phyloP scores from a whole-genome alignment of 1,140 invertebrate species.

The Drosophila nigromelanica region DNA sequence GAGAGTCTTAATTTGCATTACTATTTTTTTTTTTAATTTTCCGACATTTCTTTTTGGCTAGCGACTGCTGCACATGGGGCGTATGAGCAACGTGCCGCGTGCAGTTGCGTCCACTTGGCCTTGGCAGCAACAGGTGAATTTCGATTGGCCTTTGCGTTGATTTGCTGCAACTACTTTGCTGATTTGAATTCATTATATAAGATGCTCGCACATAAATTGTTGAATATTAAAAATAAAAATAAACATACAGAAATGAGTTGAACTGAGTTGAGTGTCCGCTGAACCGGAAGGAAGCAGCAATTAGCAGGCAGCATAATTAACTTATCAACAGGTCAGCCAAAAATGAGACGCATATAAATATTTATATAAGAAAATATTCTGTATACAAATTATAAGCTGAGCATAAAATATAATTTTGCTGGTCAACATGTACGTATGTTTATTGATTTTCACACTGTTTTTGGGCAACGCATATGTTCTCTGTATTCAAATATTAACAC shows the following conservation, averaged over 20 bases:
- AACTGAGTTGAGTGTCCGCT: not conserved
- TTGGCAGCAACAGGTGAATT: constrained; percentile 58
- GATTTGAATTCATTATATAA: constrained; percentile 49
- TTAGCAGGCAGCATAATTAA: constrained; percentile 48
- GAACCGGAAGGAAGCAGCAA: constrained; percentile 27
- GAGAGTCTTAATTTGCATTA: constrained; percentile 11
- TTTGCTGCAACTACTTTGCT: constrained; percentile 27
- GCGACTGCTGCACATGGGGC: constrained; percentile 22
- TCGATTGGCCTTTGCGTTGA: constrained; percentile 30
- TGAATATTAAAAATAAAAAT: not conserved
- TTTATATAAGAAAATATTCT: constrained; percentile 22
- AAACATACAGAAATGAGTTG: not conserved
- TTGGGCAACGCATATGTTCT: constrained; percentile 48
- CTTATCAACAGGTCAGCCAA: constrained; percentile 38
- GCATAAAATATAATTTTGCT: not conserved
- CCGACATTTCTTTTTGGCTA: not conserved
- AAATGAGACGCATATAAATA: constrained; percentile 39
- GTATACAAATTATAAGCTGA: no score
- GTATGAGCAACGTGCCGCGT: constrained; percentile 30
- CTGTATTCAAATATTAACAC: constrained; percentile 12
- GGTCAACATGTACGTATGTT: constrained; percentile 26
- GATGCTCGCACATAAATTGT: constrained; percentile 33
- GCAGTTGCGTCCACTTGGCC: constrained; percentile 29
- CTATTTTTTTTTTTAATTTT: constrained; percentile 1
- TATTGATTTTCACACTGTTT: constrained; percentile 54